Base-by-base conservation (phyloP, 2,797 vertebrate species). In the Heterohyrax brucei region DNA sequence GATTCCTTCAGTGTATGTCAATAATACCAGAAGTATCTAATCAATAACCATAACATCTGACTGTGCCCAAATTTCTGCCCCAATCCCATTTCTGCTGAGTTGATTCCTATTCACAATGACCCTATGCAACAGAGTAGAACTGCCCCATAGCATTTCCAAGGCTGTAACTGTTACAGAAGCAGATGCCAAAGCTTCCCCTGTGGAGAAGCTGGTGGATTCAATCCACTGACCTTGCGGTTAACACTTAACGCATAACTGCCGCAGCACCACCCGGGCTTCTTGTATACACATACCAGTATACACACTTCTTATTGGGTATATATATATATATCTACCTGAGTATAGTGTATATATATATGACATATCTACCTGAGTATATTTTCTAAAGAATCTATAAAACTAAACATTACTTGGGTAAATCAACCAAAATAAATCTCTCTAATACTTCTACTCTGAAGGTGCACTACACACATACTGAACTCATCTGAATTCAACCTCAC, bases 381-480 rank as follows among this genome's bases (percentile, higher is more conserved):
- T 92, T 92, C 48, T 82, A 59, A 94, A 70, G 8, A 30, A 50
- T 14, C 22, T 30, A 64, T 62, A 62, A 82, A 89, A 22, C 78
- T 73, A 62, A 95, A 0, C 73, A n/a, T 18, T 62, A 33, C 22
- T 75, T 68, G 56, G 4, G 28, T 78, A 53, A 78, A 68, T 10
- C 24, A 28, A 73, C 18, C 16, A 84, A 78, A 82, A 39, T 48
- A 28, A 19, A 28, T 1, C 3, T 8, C 13, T 53, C 87, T 87
- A 21, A 48, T 68, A 79, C 3, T 8, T 73, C 78, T 73, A 68
- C 22, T 59, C 30, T 50, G 18, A 21, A 91, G 44, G 76, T 21
- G 68, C 7, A 66, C 79, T 33, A 59, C 12, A 50, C 7, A 73
- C 44, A 80, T 9, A 75, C 48, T 75, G 92, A 88, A 83, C 3